phyloP scores from a whole-genome alignment of 1,140 invertebrate genomes.

The Sipha flava region DNA sequence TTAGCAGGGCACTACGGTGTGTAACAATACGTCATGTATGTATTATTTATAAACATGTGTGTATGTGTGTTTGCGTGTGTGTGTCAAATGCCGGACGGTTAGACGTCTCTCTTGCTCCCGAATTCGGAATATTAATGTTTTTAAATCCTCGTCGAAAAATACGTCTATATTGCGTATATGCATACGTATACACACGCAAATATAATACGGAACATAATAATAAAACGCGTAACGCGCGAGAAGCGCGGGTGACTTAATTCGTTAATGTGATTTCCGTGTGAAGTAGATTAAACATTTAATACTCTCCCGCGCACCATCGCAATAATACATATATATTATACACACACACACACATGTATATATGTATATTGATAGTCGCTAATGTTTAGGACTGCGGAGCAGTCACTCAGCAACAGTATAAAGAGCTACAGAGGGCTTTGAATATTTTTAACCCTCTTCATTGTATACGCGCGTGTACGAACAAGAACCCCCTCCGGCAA shows the following conservation, averaged over 20 bases:
- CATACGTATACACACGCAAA: not conserved
- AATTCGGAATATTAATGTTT: constrained; percentile 6
- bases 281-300: constrained; percentile 32
- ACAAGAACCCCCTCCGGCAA: not conserved
- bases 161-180: not conserved
- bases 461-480: not conserved
- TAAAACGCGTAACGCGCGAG: not conserved
- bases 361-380: constrained; percentile 3
- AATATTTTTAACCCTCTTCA: constrained; percentile 29
- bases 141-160: not conserved
- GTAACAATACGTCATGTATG: too few species aligned
- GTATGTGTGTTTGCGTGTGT: too few species aligned
- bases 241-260: not conserved
- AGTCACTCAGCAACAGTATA: not conserved
- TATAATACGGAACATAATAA: not conserved
- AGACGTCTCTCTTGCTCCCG: too few species aligned
- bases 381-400: constrained; percentile 15
- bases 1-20: too few species aligned
- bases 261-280: constrained; percentile 31
- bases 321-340: not conserved
- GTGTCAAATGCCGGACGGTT: too few species aligned
- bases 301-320: not conserved
- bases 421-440: not conserved
- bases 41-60: too few species aligned
- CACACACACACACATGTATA: not conserved